These are phyloP conservation scores for Himalopsyche phryganea DNA, from an alignment of 1,140 invertebrate species.

Conservation along the genomic window DNA sequence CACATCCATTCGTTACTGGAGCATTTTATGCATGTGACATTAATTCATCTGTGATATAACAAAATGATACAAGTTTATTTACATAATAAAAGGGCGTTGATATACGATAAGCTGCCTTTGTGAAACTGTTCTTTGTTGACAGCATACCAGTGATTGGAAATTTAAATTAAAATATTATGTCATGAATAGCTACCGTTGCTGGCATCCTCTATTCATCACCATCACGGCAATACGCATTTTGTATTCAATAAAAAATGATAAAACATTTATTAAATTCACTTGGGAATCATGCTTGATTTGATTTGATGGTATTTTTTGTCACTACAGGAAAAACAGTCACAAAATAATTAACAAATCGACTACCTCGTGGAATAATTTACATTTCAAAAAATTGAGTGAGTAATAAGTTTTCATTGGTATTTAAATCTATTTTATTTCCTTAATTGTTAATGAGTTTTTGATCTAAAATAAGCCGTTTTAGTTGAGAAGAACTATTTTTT, in stretches of 20 bases:
- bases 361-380: too few species aligned
- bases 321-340: too few species aligned
- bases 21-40: slow-evolving; percentile 22
- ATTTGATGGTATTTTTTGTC: too few species aligned
- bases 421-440: too few species aligned
- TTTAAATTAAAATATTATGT: slow-evolving; percentile 26
- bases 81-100: slow-evolving; percentile 26
- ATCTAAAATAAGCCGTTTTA: too few species aligned
- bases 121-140: slow-evolving; percentile 15
- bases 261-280: too few species aligned
- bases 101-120: slow-evolving; percentile 26
- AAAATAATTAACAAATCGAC: too few species aligned
- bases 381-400: too few species aligned
- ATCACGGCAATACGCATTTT: slow-evolving; percentile 10
- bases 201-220: slow-evolving; percentile 1
- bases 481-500: too few species aligned
- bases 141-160: slow-evolving; percentile 19
- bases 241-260: slow-evolving; percentile 5
- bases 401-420: too few species aligned
- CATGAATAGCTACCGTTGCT: slow-evolving; percentile 5
- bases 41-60: slow-evolving; percentile 26
- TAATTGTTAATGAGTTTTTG: too few species aligned
- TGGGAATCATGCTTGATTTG: too few species aligned
- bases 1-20: slow-evolving; percentile 12
- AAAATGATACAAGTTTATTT: slow-evolving; percentile 27